Evolutionary conservation across 2,797 vertebrate genomes (phyloP).

Genomic region (Heliangelus exortis): DNA sequence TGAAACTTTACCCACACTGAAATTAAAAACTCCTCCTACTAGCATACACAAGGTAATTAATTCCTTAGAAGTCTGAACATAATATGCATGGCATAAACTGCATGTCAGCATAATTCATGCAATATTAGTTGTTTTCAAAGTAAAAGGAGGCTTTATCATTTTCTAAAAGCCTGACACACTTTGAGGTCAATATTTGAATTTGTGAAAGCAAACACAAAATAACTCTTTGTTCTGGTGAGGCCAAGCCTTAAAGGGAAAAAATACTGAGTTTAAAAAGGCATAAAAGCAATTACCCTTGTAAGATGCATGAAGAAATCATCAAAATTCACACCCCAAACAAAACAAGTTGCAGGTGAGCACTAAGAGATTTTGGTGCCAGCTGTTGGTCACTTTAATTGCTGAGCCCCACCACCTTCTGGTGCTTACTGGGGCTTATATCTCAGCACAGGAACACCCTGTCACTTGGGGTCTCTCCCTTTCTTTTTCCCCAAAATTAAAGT

Average conservation of each 20-base stretch:
- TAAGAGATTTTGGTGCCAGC: neutral
- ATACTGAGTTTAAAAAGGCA: neutral
- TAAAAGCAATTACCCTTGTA: neutral
- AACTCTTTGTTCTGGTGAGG: neutral
- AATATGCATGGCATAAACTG: neutral
- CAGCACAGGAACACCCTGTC: neutral
- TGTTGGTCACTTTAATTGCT: neutral
- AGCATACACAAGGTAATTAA: neutral
- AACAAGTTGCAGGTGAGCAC: neutral
- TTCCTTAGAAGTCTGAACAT: neutral
- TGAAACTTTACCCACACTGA: neutral
- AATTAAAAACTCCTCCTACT: neutral
- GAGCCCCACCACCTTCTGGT: accelerated
- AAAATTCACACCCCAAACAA: neutral
- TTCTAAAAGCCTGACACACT: neutral
- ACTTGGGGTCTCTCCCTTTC: neutral
- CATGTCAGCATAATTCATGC: neutral
- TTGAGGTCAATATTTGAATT: neutral
- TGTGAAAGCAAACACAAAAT: neutral
- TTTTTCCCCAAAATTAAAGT: neutral
- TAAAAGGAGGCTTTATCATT: neutral
- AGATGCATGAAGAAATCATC: neutral
- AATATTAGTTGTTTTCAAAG: neutral
- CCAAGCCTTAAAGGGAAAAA: neutral
- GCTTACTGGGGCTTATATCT: neutral